These are phyloP conservation scores for Muntiacus reevesi DNA, from an alignment of 2,113 vertebrate genomes.

Conservation along the genomic window DNA sequence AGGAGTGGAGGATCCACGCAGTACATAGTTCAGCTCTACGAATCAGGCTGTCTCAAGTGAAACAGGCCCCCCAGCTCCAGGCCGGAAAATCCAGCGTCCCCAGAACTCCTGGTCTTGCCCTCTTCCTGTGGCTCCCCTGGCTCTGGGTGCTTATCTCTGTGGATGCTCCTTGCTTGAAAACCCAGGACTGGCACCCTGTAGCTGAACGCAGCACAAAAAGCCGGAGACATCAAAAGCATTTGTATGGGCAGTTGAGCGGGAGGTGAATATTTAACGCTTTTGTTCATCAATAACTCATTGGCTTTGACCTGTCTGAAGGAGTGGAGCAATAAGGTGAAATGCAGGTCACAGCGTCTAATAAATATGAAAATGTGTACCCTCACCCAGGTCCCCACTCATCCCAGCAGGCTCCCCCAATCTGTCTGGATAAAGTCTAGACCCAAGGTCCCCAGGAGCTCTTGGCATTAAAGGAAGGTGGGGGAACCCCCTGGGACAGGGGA, in stretches of 20 bases:
- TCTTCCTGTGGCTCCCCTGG: neutral
- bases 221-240: constrained; percentile 84
- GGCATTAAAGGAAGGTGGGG: neutral
- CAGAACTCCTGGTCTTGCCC: neutral
- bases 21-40: neutral
- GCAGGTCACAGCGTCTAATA: constrained; percentile 97
- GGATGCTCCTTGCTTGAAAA: constrained; percentile 52
- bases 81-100: constrained; percentile 37
- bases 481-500: neutral
- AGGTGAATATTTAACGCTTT: constrained; percentile 96
- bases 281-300: constrained; percentile 95
- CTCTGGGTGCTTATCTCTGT: constrained; percentile 39
- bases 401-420: constrained; percentile 31
- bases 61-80: constrained; percentile 5
- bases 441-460: neutral
- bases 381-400: neutral
- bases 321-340: constrained; percentile 94
- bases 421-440: constrained; percentile 50
- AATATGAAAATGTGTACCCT: constrained; percentile 87
- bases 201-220: constrained; percentile 81
- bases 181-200: constrained; percentile 73
- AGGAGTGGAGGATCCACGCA: neutral
- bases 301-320: constrained; percentile 99
- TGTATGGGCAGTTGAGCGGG: constrained; percentile 84
- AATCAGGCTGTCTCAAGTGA: neutral